phyloP scores from a whole-genome alignment of 1,140 invertebrate genomes.

The Hypsibius dujardini region DNA sequence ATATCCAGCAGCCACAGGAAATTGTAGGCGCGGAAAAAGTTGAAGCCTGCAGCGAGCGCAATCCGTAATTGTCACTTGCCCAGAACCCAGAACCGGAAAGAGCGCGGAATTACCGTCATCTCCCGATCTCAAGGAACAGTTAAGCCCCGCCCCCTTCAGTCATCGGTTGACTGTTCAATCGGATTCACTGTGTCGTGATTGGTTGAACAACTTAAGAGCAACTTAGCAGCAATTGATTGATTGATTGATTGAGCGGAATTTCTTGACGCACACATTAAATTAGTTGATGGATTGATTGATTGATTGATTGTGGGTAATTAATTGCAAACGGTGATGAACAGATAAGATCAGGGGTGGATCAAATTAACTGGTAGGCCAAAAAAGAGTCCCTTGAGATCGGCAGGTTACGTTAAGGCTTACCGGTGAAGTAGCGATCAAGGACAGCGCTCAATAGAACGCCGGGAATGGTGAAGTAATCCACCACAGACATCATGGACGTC shows the following conservation, averaged over 20 bases:
- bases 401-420: background rate
- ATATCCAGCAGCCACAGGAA: conserved; percentile 9
- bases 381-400: background rate
- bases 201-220: too few species aligned
- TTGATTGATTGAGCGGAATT: background rate
- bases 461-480: conserved; percentile 13
- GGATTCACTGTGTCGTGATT: too few species aligned
- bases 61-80: background rate
- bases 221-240: background rate
- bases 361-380: background rate
- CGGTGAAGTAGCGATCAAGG: conserved; percentile 3
- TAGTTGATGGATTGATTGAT: too few species aligned
- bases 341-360: background rate
- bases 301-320: background rate
- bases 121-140: too few species aligned
- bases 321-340: background rate
- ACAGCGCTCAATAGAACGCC: background rate
- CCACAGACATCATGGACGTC: conserved; percentile 7
- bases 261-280: too few species aligned
- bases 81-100: too few species aligned
- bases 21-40: conserved; percentile 6
- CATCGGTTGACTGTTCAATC: too few species aligned
- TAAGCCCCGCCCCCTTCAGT: too few species aligned
- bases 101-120: too few species aligned
- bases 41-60: background rate